Evolutionary conservation across 2,888 invertebrate genomes (phyloP).

Genomic region (Apodemia zela): DNA sequence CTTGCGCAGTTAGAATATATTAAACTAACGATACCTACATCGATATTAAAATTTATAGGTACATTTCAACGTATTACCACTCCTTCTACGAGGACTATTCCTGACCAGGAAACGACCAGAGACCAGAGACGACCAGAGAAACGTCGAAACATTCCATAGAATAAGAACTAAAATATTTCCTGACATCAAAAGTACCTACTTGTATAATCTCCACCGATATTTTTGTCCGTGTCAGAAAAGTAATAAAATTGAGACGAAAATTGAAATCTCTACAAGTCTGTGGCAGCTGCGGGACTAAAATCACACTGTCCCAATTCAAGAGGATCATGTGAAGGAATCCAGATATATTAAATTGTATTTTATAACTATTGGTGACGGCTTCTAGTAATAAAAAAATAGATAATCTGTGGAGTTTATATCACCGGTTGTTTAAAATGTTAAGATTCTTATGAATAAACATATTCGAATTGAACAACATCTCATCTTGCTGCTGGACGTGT

Average conservation of each 20-base stretch:
- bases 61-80: too few relatives aligned
- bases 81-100: too few relatives aligned
- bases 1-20: too few relatives aligned
- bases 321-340: constrained; percentile 1
- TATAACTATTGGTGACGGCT: not conserved
- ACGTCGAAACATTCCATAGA: not conserved
- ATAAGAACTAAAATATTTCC: not conserved
- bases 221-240: not conserved
- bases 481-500: not conserved
- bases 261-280: not conserved
- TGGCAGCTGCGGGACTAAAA: not conserved
- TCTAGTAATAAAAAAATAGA: not conserved
- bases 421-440: not conserved
- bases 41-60: too few relatives aligned
- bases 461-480: not conserved
- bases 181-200: not conserved
- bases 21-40: too few relatives aligned
- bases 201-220: not conserved
- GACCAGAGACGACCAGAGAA: not conserved
- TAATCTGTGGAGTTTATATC: not conserved
- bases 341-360: not conserved
- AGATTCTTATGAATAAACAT: not conserved
- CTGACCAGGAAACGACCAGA: too few relatives aligned
- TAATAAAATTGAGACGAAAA: not conserved
- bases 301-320: not conserved